A percentile compares a stretch with the other conserved stretches of the same genome.
phyloP scores from a whole-genome alignment of 2,113 vertebrate species.

The Spheniscus mendiculus region DNA sequence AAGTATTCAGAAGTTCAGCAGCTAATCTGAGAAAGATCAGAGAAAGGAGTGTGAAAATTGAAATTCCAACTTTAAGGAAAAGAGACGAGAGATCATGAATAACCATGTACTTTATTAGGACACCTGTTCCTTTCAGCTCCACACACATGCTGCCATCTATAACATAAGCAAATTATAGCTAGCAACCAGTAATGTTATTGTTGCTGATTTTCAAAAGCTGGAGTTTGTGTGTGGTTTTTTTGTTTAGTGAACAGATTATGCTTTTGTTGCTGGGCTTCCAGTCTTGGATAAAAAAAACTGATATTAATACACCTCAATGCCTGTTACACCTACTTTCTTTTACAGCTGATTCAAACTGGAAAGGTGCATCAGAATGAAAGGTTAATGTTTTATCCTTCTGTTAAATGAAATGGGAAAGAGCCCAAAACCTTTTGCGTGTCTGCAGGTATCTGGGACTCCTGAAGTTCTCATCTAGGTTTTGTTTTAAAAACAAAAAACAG shows the following conservation, averaged over 20 bases:
- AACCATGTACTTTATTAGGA: not conserved
- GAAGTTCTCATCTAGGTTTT: not conserved
- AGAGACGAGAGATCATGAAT: not conserved
- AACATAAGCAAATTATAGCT: not conserved
- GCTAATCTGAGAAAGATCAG: not conserved
- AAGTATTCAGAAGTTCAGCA: not conserved
- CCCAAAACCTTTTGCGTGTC: not conserved
- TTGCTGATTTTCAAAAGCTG: not conserved
- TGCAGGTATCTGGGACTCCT: not conserved
- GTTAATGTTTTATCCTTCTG: not conserved
- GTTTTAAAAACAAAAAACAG: not conserved
- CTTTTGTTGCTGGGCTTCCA: not conserved
- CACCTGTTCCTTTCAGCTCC: constrained; percentile 9
- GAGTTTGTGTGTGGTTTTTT: not conserved
- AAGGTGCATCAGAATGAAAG: not conserved
- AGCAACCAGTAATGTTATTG: not conserved
- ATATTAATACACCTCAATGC: not conserved
- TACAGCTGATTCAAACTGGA: not conserved
- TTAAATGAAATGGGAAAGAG: not conserved
- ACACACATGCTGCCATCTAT: not conserved
- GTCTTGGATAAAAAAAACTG: not conserved
- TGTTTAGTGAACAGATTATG: not conserved
- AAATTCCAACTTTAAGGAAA: not conserved
- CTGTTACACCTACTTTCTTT: not conserved
- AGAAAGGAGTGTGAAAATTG: not conserved